Percentiles rank a stretch among this genome's conserved stretches.
phyloP scores from a whole-genome alignment of 1,140 invertebrate species.

The Wasmannia auropunctata region DNA sequence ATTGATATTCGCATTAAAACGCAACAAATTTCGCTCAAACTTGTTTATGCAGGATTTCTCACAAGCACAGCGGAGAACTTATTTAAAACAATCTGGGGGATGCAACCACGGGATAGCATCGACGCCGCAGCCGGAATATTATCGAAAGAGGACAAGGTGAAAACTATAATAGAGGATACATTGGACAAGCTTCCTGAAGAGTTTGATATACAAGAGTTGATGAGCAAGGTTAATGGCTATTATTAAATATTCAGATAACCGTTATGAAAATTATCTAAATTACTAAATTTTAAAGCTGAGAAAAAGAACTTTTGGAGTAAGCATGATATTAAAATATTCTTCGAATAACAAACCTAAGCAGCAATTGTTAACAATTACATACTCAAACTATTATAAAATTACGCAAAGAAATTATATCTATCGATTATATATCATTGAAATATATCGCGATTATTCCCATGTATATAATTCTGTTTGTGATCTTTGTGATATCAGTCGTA shows the following conservation, averaged over 20 bases:
- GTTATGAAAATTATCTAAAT: not conserved
- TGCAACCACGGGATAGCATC: constrained; percentile 94
- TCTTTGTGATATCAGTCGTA: not conserved
- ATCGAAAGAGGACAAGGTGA: constrained; percentile 94
- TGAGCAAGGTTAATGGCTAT: constrained; percentile 87
- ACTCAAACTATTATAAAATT: not conserved
- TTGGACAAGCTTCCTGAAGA: constrained; percentile 95
- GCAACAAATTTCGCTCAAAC: not conserved
- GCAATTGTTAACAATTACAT: not conserved
- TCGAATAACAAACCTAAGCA: not conserved
- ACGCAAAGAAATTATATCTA: not conserved
- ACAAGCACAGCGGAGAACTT: constrained; percentile 94
- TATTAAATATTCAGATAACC: not conserved
- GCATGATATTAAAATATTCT: not conserved
- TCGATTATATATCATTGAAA: constrained; percentile 1
- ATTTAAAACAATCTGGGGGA: constrained; percentile 95
- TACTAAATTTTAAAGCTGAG: not conserved
- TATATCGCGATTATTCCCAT: not conserved
- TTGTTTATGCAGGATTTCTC: constrained; percentile 87
- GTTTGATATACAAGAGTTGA: constrained; percentile 95
- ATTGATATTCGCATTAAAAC: not conserved
- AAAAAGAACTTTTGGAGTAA: not conserved
- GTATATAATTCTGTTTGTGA: not conserved
- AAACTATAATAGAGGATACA: constrained; percentile 93
- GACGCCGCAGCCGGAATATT: constrained; percentile 87